phyloP scores from a whole-genome alignment of 2,888 invertebrate genomes.

The Plagodis pulveraria region DNA sequence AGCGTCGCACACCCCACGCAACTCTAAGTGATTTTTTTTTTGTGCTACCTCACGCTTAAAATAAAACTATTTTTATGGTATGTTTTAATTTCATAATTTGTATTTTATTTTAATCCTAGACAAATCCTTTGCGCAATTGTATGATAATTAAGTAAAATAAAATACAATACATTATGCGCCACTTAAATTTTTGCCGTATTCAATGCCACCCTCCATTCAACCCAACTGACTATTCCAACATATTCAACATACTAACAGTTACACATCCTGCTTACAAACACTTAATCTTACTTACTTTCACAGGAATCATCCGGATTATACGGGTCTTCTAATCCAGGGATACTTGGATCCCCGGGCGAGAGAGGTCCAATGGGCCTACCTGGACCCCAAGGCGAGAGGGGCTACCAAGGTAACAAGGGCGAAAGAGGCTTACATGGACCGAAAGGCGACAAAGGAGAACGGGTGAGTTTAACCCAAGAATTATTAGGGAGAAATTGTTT shows the following conservation, averaged over 20 bases:
- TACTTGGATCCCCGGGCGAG: slow-evolving; percentile 89
- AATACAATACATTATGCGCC: too few species aligned
- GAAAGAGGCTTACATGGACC: slow-evolving; percentile 85
- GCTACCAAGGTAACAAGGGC: slow-evolving; percentile 86
- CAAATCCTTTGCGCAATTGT: too few species aligned
- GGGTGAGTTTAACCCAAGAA: slow-evolving; percentile 82
- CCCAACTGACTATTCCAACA: not conserved
- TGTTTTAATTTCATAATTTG: too few species aligned
- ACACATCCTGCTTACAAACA: slow-evolving; percentile 40
- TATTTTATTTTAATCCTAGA: too few species aligned
- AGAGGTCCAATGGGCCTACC: slow-evolving; percentile 87
- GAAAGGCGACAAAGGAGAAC: slow-evolving; percentile 90
- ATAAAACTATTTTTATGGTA: too few species aligned
- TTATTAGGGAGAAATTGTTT: slow-evolving; percentile 36
- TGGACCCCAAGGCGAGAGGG: slow-evolving; percentile 88
- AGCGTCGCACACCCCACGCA: too few species aligned
- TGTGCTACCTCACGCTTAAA: too few species aligned
- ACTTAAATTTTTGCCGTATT: too few species aligned
- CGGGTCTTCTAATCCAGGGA: slow-evolving; percentile 83
- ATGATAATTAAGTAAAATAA: too few species aligned
- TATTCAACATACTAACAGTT: slow-evolving; percentile 3
- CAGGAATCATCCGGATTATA: slow-evolving; percentile 81
- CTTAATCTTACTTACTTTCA: slow-evolving; percentile 54
- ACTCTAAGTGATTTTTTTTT: too few species aligned
- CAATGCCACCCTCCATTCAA: not conserved